phyloP scores from a whole-genome alignment of 2,113 vertebrate species.

The Hypocryptadius cinnamomeus region DNA sequence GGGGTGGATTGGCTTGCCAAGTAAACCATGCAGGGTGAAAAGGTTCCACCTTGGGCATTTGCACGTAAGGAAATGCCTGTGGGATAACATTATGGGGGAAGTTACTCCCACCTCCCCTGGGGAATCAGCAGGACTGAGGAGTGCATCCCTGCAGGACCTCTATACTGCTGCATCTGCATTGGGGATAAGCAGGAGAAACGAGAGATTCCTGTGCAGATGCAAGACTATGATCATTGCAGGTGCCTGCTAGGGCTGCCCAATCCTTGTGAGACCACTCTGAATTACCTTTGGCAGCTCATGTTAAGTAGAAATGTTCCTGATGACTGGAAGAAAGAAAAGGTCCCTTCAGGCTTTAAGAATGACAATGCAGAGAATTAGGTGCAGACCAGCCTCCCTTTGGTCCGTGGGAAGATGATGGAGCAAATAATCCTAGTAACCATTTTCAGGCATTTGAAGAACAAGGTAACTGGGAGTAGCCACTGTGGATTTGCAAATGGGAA shows the following conservation, averaged over 20 bases:
- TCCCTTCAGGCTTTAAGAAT: background rate
- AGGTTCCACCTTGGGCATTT: background rate
- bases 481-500: background rate
- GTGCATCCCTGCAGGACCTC: background rate
- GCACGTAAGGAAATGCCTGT: background rate
- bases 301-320: background rate
- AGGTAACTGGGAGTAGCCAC: background rate
- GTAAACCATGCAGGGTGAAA: background rate
- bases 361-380: background rate
- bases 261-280: background rate
- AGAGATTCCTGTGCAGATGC: background rate
- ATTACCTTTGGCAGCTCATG: background rate
- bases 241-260: background rate
- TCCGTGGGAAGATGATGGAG: background rate
- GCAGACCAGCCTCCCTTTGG: rapidly evolving
- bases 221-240: background rate
- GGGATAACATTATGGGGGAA: background rate
- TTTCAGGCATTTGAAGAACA: background rate
- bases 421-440: background rate
- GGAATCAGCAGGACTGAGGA: background rate
- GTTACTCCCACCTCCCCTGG: background rate
- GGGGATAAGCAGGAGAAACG: background rate
- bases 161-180: rapidly evolving
- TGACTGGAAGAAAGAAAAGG: background rate
- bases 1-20: background rate